Evolutionary conservation across 2,113 vertebrate genomes (phyloP).

Genomic region (Chauna torquata): DNA sequence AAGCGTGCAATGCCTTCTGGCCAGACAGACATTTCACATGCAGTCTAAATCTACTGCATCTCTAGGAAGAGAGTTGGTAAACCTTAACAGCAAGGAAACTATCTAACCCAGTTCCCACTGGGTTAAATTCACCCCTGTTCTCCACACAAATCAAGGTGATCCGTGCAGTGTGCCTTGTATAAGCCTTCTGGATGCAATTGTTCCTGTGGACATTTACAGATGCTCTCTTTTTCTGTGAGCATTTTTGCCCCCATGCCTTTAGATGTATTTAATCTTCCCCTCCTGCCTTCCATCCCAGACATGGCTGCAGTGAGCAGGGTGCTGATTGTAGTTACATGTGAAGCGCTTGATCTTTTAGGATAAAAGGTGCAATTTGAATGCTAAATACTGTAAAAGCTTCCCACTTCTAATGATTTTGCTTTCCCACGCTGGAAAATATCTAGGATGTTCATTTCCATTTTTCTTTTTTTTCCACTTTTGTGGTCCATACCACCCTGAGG

Average conservation of each 20-base stretch:
- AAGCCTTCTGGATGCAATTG: neutral
- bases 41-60: slow-evolving; percentile 5
- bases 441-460: slow-evolving; percentile 42
- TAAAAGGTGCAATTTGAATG: slow-evolving; percentile 56
- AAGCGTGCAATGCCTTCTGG: slow-evolving; percentile 46
- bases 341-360: slow-evolving; percentile 45
- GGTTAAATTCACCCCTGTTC: neutral
- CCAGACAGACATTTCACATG: slow-evolving; percentile 48
- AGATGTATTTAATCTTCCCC: neutral
- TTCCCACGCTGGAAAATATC: slow-evolving; percentile 33
- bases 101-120: neutral
- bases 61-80: slow-evolving; percentile 40
- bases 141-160: neutral
- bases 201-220: neutral
- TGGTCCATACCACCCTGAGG: neutral
- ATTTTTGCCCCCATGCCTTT: neutral
- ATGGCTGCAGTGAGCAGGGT: neutral
- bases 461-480: slow-evolving; percentile 41
- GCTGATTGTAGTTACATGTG: neutral
- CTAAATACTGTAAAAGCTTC: slow-evolving; percentile 20
- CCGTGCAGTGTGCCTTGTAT: neutral
- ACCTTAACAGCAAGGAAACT: neutral
- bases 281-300: slow-evolving; percentile 15
- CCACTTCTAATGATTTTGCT: slow-evolving; percentile 23
- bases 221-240: neutral